A percentile compares a stretch with the other conserved stretches of the same genome.
phyloP scores from a whole-genome alignment of 2,888 invertebrate genomes.

The Mesorhabditis spiculigera region DNA sequence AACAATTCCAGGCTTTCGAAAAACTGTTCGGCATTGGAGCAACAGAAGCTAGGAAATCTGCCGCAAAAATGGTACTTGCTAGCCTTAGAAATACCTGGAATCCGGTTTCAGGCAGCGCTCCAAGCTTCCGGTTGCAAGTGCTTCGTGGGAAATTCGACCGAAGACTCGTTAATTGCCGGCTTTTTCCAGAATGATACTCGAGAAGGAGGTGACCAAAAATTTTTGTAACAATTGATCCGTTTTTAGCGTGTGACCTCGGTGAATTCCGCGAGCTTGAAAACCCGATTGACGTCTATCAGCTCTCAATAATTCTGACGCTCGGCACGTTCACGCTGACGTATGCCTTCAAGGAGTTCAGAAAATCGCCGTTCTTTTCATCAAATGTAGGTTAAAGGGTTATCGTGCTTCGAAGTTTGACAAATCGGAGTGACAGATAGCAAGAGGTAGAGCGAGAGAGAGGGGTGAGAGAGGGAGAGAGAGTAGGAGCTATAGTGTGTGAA shows the following conservation, averaged over 20 bases:
- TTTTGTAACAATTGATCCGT: no score
- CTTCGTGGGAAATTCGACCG: not conserved
- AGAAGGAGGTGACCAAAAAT: no score
- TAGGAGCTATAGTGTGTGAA: no score
- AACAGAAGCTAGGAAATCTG: conserved; percentile 68
- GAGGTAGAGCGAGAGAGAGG: no score
- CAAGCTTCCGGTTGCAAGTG: conserved; percentile 12
- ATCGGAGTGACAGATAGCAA: no score
- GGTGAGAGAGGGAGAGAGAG: no score
- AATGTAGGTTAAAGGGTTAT: no score
- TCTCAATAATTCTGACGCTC: conserved; percentile 59
- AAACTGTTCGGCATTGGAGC: conserved; percentile 84
- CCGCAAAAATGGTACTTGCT: not conserved
- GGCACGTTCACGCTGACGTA: conserved; percentile 59
- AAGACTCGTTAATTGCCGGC: not conserved
- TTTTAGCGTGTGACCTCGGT: conserved; percentile 23
- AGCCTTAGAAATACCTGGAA: no score
- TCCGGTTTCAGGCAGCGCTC: conserved; percentile 15
- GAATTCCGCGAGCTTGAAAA: conserved; percentile 29
- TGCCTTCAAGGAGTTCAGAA: conserved; percentile 52
- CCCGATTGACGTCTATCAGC: conserved; percentile 58
- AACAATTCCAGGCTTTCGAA: conserved; percentile 87
- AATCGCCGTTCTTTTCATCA: conserved; percentile 55
- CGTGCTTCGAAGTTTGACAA: no score
- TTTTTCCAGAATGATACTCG: not conserved